A percentile compares a stretch with the other conserved stretches of the same genome.
Conservation (phyloP, 2,888 invertebrate species). For the Sialis lutaria region DNA sequence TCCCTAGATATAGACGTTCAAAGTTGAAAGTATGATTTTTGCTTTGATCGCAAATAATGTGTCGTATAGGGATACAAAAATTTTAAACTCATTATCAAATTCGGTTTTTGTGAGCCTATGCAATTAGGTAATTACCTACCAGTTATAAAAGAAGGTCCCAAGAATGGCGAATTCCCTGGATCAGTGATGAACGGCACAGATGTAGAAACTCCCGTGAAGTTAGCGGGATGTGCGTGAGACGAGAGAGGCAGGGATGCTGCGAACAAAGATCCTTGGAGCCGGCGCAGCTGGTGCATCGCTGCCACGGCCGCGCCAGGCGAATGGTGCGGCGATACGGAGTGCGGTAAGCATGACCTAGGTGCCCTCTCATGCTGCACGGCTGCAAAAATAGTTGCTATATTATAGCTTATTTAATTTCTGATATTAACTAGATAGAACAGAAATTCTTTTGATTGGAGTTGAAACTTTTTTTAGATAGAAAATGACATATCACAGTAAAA, state of each 20-base stretch:
- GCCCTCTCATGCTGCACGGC: constrained; percentile 86
- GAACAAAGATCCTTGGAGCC: constrained; percentile 18
- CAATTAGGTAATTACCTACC: too few relatives aligned
- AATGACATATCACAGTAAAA: not conserved
- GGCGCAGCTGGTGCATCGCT: constrained; percentile 17
- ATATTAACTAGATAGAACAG: too few relatives aligned
- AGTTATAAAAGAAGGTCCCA: too few relatives aligned
- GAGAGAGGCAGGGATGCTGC: constrained; percentile 19
- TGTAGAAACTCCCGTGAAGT: not conserved
- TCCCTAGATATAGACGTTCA: too few relatives aligned
- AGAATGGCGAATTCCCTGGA: not conserved
- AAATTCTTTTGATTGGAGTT: not conserved
- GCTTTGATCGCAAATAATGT: too few relatives aligned
- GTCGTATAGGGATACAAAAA: too few relatives aligned
- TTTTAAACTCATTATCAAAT: too few relatives aligned
- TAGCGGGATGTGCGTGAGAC: constrained; percentile 7
- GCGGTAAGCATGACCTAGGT: constrained; percentile 37
- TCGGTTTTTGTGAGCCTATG: too few relatives aligned
- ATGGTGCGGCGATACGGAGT: constrained; percentile 18
- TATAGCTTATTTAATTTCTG: not conserved
- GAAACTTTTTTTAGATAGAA: not conserved
- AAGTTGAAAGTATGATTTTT: too few relatives aligned
- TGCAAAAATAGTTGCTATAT: constrained; percentile 24
- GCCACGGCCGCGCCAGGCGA: constrained; percentile 23
- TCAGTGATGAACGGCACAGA: constrained; percentile 9